Evolutionary conservation across 2,888 invertebrate species (phyloP).

Genomic region (Troilus luridus): DNA sequence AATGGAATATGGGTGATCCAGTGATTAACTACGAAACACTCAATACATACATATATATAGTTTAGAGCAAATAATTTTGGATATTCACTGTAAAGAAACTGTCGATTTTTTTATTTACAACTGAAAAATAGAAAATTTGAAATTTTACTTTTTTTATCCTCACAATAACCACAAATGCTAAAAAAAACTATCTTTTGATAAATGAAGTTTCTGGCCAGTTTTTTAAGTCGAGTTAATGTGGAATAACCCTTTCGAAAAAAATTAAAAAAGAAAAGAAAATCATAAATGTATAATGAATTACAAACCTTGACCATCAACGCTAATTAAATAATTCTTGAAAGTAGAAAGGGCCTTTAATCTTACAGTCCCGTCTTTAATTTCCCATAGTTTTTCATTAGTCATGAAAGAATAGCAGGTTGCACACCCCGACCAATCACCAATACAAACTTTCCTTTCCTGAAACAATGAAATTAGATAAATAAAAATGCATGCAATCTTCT

Average conservation of each 20-base stretch:
- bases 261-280: not conserved
- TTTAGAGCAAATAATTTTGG: too few relatives aligned
- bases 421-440: slow-evolving; percentile 83
- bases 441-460: slow-evolving; percentile 74
- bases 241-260: not conserved
- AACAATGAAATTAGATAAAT: slow-evolving; percentile 62
- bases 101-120: too few relatives aligned
- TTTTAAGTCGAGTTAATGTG: too few relatives aligned
- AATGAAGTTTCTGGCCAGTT: too few relatives aligned
- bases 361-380: slow-evolving; percentile 74
- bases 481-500: not conserved
- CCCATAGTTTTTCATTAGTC: slow-evolving; percentile 69
- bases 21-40: too few relatives aligned
- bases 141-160: too few relatives aligned
- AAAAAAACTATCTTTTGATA: too few relatives aligned
- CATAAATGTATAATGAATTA: slow-evolving; percentile 1
- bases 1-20: too few relatives aligned
- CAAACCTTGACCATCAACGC: slow-evolving; percentile 82
- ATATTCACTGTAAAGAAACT: too few relatives aligned
- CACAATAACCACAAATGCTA: too few relatives aligned
- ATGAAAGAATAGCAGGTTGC: slow-evolving; percentile 75
- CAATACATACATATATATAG: too few relatives aligned
- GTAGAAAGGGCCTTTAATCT: slow-evolving; percentile 79
- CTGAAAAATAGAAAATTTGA: too few relatives aligned
- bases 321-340: slow-evolving; percentile 74